Base-by-base conservation (phyloP, 2,113 vertebrate genomes). In the Lasiurus cinereus region DNA sequence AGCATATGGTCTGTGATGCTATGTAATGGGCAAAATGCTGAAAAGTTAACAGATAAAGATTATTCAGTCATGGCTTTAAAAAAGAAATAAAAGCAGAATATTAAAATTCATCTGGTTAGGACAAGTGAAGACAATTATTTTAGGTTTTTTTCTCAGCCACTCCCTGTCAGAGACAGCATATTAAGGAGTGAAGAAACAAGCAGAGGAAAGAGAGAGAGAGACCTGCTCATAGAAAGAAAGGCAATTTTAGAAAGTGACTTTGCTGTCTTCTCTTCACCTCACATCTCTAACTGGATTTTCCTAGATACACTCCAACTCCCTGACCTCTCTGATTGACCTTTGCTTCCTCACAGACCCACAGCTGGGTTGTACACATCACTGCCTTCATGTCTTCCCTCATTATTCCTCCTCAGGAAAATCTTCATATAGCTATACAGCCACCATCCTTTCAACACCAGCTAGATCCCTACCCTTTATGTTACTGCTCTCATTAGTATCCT, bases 211-310 rank as follows among this genome's bases (percentile, higher is more conserved):
- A 59, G 21, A 59, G 9, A 62, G 22, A 16, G 9, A 96, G 8
- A 69, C 76, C 29, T 66, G 64, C 62, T 36, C 54, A 79, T 83
- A 78, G 86, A 97, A 69, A 69, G 22, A 82, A 92, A 84, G 33
- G 12, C 11, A 2, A 43, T 70, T 73, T 91, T 82, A 8, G 13
- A 74, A 91, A 93, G 48, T 33, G 27, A 77, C 46, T 27, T 46
- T 8, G 2, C 54, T 67, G 14, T 33, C 67, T n/a, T 54, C n/a
- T 80, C 54, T 39, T 78, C 56, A 50, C 11, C n/a, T 79, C 66
- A 10, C 2, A 0, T 29, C 5, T 46, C 33, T 48, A 46, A 52
- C 5, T 11, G 67, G n/a, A 85, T 31, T 48, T 66, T n/a, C 83
- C 50, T 39, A 18, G 33, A 67, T 18, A 76, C 27, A 70, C 48